Evolutionary conservation across 2,113 vertebrate species (phyloP).

Genomic region (Hydropotes inermis): DNA sequence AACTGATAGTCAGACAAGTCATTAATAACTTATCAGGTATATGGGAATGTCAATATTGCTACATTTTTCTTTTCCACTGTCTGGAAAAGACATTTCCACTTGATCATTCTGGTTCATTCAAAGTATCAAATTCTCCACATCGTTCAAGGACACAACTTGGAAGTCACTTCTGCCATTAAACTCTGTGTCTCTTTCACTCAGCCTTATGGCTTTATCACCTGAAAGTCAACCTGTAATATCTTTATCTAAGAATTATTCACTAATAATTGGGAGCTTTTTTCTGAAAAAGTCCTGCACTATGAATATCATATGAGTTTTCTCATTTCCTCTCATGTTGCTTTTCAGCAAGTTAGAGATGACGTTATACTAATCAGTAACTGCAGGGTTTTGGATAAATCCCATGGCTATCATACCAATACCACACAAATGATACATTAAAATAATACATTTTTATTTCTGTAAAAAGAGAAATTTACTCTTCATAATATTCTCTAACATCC

Average conservation of each 20-base stretch:
- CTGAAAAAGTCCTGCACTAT: background rate
- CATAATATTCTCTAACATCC: background rate
- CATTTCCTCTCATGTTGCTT: background rate
- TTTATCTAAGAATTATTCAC: background rate
- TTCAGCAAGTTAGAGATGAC: background rate
- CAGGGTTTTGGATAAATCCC: background rate
- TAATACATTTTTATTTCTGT: constrained; percentile 8
- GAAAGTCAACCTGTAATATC: background rate
- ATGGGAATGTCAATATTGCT: background rate
- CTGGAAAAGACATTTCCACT: too few relatives aligned
- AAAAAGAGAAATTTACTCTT: background rate
- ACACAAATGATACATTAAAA: background rate
- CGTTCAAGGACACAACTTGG: background rate
- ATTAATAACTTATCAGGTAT: background rate
- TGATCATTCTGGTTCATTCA: background rate
- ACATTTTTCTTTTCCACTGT: background rate
- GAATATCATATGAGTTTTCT: background rate
- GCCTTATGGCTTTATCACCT: background rate
- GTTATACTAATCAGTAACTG: background rate
- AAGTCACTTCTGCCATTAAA: background rate
- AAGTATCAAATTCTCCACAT: background rate
- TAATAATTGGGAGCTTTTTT: background rate
- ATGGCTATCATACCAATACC: background rate
- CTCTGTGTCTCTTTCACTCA: background rate
- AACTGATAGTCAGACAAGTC: background rate